Evolutionary conservation across 2,797 vertebrate species (phyloP).

Genomic region (Sebastes alutus): DNA sequence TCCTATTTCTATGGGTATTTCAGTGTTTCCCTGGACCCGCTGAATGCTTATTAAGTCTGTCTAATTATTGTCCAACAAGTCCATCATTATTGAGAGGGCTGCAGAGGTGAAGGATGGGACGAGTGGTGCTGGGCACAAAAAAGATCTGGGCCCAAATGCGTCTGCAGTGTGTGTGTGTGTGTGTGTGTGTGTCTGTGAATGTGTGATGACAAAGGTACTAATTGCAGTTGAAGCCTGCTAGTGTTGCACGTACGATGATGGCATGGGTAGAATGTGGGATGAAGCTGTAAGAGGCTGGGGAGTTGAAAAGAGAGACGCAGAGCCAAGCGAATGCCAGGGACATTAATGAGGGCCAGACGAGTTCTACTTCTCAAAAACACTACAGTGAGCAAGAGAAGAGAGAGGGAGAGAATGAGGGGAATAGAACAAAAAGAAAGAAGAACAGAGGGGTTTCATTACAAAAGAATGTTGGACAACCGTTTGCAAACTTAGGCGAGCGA

Average conservation of each 20-base stretch:
- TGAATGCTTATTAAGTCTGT: constrained; percentile 56
- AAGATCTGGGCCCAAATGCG: constrained; percentile 23
- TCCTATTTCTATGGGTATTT: not conserved
- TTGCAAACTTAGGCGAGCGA: constrained; percentile 31
- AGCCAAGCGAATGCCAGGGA: constrained; percentile 59
- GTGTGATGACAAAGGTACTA: constrained; percentile 58
- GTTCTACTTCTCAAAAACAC: constrained; percentile 60
- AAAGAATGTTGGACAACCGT: constrained; percentile 33
- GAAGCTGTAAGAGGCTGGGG: constrained; percentile 60
- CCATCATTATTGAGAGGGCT: constrained; percentile 53
- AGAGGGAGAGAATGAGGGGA: constrained; percentile 30
- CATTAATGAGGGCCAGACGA: constrained; percentile 73
- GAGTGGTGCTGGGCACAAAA: constrained; percentile 19
- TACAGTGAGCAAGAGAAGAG: constrained; percentile 22
- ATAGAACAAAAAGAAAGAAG: constrained; percentile 25
- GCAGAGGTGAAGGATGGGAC: constrained; percentile 39
- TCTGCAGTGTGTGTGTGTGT: not conserved
- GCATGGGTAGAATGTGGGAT: constrained; percentile 60
- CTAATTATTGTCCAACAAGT: constrained; percentile 69
- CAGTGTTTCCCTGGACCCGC: constrained; percentile 16
- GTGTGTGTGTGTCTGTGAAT: not conserved
- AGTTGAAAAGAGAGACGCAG: constrained; percentile 50
- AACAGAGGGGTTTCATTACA: constrained; percentile 47
- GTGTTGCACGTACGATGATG: constrained; percentile 44
- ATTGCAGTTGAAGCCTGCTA: constrained; percentile 65